Percentiles rank a stretch among this genome's conserved stretches.
phyloP scores from a whole-genome alignment of 2,797 vertebrate genomes.

The Basileuterus tristriatus region DNA sequence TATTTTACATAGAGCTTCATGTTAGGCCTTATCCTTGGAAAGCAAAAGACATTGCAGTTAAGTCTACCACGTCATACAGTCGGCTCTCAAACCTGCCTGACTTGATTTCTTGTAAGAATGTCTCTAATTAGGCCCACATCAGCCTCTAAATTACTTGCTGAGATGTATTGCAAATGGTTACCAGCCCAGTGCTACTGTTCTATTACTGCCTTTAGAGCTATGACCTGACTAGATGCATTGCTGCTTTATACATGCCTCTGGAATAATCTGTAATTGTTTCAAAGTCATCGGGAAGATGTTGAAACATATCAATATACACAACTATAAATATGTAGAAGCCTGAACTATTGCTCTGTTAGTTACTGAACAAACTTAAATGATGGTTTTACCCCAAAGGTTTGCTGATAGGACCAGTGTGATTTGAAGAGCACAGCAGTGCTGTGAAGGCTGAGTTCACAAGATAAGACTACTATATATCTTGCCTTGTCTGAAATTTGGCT shows the following conservation, averaged over 20 bases:
- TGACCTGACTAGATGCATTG: not conserved
- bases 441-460: not conserved
- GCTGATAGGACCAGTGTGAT: not conserved
- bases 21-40: not conserved
- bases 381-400: not conserved
- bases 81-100: not conserved
- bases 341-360: not conserved
- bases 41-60: not conserved
- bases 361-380: not conserved
- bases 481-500: not conserved
- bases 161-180: not conserved
- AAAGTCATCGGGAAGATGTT: not conserved
- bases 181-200: not conserved
- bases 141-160: not conserved
- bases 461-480: not conserved
- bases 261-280: not conserved
- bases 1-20: not conserved
- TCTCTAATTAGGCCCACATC: not conserved
- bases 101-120: not conserved
- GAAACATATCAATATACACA: not conserved
- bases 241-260: not conserved
- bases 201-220: not conserved
- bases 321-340: not conserved
- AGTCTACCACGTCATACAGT: not conserved
- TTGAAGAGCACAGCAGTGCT: not conserved